These are phyloP conservation scores for Nysson spinosus DNA, from an alignment of 2,888 invertebrate genomes.

Conservation along the genomic window DNA sequence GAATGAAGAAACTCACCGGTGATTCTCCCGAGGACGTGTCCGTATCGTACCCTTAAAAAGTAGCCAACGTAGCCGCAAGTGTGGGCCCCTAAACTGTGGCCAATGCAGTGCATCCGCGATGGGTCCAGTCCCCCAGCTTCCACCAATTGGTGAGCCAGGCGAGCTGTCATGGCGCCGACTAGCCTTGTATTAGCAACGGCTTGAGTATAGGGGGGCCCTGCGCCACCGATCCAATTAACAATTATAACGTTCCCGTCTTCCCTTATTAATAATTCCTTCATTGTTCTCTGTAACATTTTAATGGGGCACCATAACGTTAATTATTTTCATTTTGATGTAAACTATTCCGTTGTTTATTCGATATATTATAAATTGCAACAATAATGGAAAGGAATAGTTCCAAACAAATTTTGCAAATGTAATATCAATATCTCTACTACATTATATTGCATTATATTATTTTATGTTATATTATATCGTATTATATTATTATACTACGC, in stretches of 20 bases:
- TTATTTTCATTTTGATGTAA: too few species aligned
- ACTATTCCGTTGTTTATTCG: too few species aligned
- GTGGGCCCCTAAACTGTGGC: slow-evolving; percentile 93
- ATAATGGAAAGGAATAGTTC: too few species aligned
- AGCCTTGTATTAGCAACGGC: slow-evolving; percentile 94
- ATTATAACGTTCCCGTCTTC: slow-evolving; percentile 87
- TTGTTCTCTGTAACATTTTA: slow-evolving; percentile 81
- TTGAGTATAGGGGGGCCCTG: slow-evolving; percentile 92
- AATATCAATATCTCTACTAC: too few species aligned
- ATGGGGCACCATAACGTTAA: neutral
- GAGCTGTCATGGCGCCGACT: slow-evolving; percentile 90
- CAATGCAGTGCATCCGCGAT: slow-evolving; percentile 88
- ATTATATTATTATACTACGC: too few species aligned
- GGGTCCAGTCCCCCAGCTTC: slow-evolving; percentile 75
- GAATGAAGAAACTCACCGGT: slow-evolving; percentile 80
- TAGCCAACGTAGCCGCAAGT: slow-evolving; percentile 91
- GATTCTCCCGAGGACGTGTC: slow-evolving; percentile 86
- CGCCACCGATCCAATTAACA: slow-evolving; percentile 92
- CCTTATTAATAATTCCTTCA: slow-evolving; percentile 84
- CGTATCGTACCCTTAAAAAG: slow-evolving; percentile 80
- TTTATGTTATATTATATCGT: too few species aligned
- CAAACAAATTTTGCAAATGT: too few species aligned
- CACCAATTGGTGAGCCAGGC: slow-evolving; percentile 80
- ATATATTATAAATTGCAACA: too few species aligned
- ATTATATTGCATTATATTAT: too few species aligned